Conservation (phyloP, 2,113 vertebrate genomes). For the Festucalex cinctus region DNA sequence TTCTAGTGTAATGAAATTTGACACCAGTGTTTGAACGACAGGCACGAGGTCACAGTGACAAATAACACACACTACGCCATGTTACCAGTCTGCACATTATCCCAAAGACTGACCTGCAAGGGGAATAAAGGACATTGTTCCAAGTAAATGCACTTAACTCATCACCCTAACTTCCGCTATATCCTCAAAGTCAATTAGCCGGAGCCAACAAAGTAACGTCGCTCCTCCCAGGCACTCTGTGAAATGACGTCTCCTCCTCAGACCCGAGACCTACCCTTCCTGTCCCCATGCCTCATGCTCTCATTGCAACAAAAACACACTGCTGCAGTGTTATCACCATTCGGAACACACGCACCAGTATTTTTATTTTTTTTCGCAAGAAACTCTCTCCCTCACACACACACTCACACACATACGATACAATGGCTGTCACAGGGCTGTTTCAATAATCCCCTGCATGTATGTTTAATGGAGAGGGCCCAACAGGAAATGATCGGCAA, state of each 20-base stretch:
- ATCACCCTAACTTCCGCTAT: conserved; percentile 49
- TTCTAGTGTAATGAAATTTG: background rate
- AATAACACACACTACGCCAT: conserved; percentile 16
- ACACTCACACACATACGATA: conserved; percentile 39
- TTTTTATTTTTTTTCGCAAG: conserved; percentile 1
- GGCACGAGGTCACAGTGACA: background rate
- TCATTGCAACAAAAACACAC: conserved; percentile 53
- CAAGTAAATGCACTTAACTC: conserved; percentile 50
- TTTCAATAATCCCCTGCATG: conserved; percentile 81
- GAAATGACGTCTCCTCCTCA: conserved; percentile 58
- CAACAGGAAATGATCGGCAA: conserved; percentile 91
- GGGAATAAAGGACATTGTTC: conserved; percentile 55
- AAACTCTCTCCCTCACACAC: background rate
- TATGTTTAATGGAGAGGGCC: conserved; percentile 90
- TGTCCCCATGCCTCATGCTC: conserved; percentile 46
- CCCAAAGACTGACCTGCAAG: conserved; percentile 39
- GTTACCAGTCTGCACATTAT: conserved; percentile 31
- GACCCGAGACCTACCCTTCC: conserved; percentile 49
- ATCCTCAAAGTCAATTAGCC: conserved; percentile 62
- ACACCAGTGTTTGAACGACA: background rate
- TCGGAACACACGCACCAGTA: background rate
- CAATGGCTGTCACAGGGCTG: conserved; percentile 73
- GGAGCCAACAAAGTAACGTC: conserved; percentile 58
- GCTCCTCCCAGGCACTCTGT: conserved; percentile 59
- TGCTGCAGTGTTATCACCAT: conserved; percentile 27